phyloP scores from a whole-genome alignment of 1,140 invertebrate genomes.

The Nautilus pompilius region DNA sequence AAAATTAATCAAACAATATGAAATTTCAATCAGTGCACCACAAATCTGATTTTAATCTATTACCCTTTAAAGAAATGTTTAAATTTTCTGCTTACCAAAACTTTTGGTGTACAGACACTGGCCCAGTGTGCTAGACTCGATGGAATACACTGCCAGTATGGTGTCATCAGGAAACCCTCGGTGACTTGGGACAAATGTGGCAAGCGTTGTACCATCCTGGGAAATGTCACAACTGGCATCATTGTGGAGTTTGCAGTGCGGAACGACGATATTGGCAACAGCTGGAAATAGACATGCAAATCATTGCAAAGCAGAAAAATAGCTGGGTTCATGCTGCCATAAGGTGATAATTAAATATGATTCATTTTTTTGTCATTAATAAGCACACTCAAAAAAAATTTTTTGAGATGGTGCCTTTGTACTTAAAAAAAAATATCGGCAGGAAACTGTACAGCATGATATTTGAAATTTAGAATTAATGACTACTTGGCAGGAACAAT shows the following conservation, averaged over 20 bases:
- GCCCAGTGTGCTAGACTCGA: conserved; percentile 70
- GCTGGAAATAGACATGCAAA: conserved; percentile 24
- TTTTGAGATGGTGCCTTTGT: no score
- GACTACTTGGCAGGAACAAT: no score
- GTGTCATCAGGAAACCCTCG: conserved; percentile 62
- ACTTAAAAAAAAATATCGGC: no score
- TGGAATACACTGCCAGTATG: conserved; percentile 67
- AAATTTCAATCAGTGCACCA: no score
- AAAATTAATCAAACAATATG: no score
- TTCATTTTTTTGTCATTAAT: no score
- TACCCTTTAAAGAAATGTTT: no score
- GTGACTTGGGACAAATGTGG: conserved; percentile 65
- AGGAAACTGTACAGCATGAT: no score
- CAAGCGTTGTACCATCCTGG: conserved; percentile 73
- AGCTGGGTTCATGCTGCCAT: not conserved
- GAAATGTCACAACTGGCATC: conserved; percentile 84
- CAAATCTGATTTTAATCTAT: no score
- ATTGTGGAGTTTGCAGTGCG: conserved; percentile 80
- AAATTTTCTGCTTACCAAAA: conserved; percentile 62
- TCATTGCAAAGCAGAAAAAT: not conserved
- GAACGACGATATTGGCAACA: conserved; percentile 71
- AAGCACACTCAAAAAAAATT: no score
- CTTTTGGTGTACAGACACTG: conserved; percentile 73
- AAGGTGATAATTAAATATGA: not conserved
- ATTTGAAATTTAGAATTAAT: no score